Evolutionary conservation across 2,113 vertebrate species (phyloP).

Genomic region (Corythornis madagascariensis): DNA sequence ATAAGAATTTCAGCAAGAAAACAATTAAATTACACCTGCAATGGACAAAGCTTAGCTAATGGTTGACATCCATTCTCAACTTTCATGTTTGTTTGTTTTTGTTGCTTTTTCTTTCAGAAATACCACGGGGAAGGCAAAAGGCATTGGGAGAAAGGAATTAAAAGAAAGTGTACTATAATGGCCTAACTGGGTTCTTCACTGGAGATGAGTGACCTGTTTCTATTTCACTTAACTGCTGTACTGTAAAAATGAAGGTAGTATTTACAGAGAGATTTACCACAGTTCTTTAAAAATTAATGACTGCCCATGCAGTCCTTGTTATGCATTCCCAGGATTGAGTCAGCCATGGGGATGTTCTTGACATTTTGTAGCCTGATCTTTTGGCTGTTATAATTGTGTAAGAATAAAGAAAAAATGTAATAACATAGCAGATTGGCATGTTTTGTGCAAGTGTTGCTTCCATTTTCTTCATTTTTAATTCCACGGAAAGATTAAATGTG

Average conservation of each 20-base stretch:
- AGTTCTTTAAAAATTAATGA: slow-evolving; percentile 64
- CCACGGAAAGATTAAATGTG: slow-evolving; percentile 38
- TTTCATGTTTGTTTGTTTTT: not conserved
- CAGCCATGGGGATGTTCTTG: slow-evolving; percentile 14
- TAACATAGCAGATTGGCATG: not conserved
- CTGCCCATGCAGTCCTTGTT: not conserved
- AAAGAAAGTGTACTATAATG: not conserved
- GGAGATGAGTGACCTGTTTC: not conserved
- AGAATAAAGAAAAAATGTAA: slow-evolving; percentile 43
- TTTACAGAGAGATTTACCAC: slow-evolving; percentile 22
- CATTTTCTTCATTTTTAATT: slow-evolving; percentile 52
- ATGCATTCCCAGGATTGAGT: slow-evolving; percentile 12
- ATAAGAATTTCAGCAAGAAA: not conserved
- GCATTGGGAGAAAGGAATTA: not conserved
- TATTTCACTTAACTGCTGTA: not conserved
- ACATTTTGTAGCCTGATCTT: slow-evolving; percentile 38
- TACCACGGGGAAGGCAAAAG: not conserved
- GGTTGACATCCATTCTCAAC: not conserved
- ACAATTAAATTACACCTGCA: not conserved
- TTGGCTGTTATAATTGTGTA: slow-evolving; percentile 31
- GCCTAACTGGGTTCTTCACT: not conserved
- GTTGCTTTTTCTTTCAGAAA: not conserved
- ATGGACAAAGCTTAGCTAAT: not conserved
- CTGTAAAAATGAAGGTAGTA: not conserved
- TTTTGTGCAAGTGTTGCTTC: not conserved